Evolutionary conservation across 2,797 vertebrate genomes (phyloP), one percentile per base, ranked within the genome.

Genomic region (Pteronotus mesoamericanus): DNA sequence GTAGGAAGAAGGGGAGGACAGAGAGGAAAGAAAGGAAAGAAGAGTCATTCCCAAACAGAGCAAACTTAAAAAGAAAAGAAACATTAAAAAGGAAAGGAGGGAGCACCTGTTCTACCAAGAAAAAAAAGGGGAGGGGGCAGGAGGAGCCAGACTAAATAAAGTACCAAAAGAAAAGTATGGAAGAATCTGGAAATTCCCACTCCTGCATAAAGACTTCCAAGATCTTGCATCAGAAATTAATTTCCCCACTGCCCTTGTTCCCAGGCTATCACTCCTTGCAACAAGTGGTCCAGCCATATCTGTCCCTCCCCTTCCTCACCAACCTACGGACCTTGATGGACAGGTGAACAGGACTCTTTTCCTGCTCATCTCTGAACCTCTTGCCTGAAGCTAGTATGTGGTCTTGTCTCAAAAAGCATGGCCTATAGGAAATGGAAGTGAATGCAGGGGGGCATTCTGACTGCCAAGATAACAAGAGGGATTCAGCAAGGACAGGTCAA

Each of bases 91-190:
- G 59, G 21, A 83, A 84, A 83, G 59, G 32, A 21, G 59, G 32
- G 59, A 34, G n/a, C 14, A 46, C 44, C 66, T 37, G 78, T 10
- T 42, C 37, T 82, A 42, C 1, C 6, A 55, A 79, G 78, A 22
- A 79, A 59, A 69, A 69, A 12, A 24, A 6, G 11, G 11, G 2
- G 3, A 48, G 48, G 24, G 2, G 24, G 51, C 8, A 21, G 32
- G 19, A 8, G 26, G 26, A 74, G 39, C 55, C 14, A 74, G 57
- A 92, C 15, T 64, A 82, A 82, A 29, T 66, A 29, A 82, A 51
- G 37, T 61, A 64, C 26, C 39, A 79, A 57, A 72, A 74, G 16
- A 82, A 74, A 74, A 78, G 55, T 77, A 61, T 53, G 39, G 82
- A 61, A 5, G 66, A 66, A 44, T 39, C 16, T 71, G 37, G 59